These are phyloP conservation scores for Myotis daubentonii DNA, from an alignment of 2,797 vertebrate species.

Conservation along the genomic window DNA sequence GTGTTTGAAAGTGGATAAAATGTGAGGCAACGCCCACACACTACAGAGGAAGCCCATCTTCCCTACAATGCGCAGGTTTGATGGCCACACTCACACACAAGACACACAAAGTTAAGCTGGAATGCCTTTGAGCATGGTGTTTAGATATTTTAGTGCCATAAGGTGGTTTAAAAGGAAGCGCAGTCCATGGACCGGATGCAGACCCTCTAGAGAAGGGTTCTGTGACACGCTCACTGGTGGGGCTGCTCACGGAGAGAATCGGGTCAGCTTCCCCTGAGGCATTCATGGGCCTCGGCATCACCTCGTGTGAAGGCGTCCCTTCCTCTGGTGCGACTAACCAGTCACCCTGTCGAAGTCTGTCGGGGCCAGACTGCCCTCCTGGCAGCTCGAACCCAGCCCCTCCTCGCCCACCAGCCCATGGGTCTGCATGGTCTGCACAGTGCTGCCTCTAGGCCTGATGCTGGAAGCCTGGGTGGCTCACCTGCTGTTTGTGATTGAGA, in stretches of 20 bases:
- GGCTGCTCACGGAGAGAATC: neutral
- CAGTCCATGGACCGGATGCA: neutral
- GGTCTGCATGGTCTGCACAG: neutral
- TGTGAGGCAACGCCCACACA: neutral
- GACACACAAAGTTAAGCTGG: neutral
- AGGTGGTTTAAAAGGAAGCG: neutral
- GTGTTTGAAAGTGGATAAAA: slow-evolving; percentile 20
- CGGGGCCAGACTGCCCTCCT: neutral
- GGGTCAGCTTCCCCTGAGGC: neutral
- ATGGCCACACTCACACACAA: neutral
- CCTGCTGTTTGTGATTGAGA: neutral
- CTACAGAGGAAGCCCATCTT: neutral
- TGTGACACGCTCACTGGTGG: neutral
- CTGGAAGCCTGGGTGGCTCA: neutral
- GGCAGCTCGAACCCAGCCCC: neutral
- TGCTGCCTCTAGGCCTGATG: neutral
- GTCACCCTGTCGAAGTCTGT: neutral
- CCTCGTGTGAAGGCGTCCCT: neutral
- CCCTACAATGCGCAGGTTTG: slow-evolving; percentile 15
- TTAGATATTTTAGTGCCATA: neutral
- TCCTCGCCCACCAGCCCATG: neutral
- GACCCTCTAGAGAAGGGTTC: neutral
- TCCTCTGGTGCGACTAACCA: neutral
- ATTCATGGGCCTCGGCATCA: neutral
- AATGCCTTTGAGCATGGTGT: slow-evolving; percentile 19